Evolutionary conservation across 2,113 vertebrate species (phyloP).

Genomic region (Lagopus leucura): DNA sequence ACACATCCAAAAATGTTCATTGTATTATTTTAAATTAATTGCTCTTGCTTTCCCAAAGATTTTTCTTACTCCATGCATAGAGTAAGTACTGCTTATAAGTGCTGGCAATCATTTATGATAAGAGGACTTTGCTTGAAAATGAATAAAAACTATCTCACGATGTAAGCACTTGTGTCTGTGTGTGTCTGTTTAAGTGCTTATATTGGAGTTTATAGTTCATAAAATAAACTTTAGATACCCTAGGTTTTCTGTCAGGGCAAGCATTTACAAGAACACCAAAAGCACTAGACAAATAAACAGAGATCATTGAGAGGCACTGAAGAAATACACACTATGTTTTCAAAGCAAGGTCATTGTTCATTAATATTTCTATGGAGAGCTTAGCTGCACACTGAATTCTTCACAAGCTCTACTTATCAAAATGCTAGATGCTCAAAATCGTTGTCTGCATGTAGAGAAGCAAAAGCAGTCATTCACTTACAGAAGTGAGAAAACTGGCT

Average conservation of each 20-base stretch:
- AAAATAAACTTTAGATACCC: not conserved
- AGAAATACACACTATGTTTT: constrained; percentile 53
- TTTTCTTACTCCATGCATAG: constrained; percentile 2
- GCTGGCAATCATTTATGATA: not conserved
- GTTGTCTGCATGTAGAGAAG: constrained; percentile 8
- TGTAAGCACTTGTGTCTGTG: not conserved
- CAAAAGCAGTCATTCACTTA: not conserved
- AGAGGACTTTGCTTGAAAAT: not conserved
- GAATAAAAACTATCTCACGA: not conserved
- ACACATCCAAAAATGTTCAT: not conserved
- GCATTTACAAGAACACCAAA: not conserved
- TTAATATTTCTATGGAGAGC: constrained; percentile 56
- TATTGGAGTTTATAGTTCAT: not conserved
- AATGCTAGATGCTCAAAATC: constrained; percentile 37
- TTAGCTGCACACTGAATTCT: constrained; percentile 56
- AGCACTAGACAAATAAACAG: not conserved
- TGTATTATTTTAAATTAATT: constrained; percentile 37
- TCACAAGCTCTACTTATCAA: constrained; percentile 47
- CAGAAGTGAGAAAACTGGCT: not conserved
- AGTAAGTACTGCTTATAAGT: not conserved
- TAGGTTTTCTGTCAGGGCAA: not conserved
- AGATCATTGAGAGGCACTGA: constrained; percentile 36
- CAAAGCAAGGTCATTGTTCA: constrained; percentile 65
- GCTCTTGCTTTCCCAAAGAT: constrained; percentile 6
- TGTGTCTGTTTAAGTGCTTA: not conserved